Percentiles rank a stretch among this genome's conserved stretches.
phyloP scores from a whole-genome alignment of 2,888 invertebrate species.

The Drosophila limbata region DNA sequence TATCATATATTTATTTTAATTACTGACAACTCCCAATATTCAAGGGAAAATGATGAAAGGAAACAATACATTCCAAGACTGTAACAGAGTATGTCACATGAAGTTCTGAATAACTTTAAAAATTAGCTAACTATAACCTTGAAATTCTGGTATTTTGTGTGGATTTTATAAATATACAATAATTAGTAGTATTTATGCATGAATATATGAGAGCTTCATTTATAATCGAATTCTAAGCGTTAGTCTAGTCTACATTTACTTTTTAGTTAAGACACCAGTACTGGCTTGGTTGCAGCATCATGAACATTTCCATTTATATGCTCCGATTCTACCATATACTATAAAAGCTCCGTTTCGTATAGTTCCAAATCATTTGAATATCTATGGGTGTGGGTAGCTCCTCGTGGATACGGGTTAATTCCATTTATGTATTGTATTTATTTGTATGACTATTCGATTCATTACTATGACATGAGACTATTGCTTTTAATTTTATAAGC shows the following conservation, averaged over 20 bases:
- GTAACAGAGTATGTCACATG: background rate
- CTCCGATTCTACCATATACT: background rate
- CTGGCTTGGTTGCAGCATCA: background rate
- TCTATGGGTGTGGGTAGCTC: constrained; percentile 7
- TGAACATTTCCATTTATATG: background rate
- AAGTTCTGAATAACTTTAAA: constrained; percentile 1
- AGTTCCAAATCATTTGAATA: constrained; percentile 7
- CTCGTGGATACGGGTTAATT: background rate
- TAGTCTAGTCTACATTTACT: constrained; percentile 19
- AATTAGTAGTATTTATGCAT: constrained; percentile 17
- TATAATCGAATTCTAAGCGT: constrained; percentile 4
- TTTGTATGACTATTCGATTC: constrained; percentile 32
- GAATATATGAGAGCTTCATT: constrained; percentile 2
- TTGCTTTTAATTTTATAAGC: constrained; percentile 41
- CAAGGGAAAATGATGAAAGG: background rate
- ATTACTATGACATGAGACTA: constrained; percentile 38
- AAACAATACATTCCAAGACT: background rate
- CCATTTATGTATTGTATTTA: constrained; percentile 19
- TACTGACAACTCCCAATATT: background rate
- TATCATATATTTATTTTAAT: constrained; percentile 1
- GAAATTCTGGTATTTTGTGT: background rate
- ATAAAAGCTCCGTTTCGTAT: constrained; percentile 13
- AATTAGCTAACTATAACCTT: constrained; percentile 30
- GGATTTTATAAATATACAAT: constrained; percentile 10
- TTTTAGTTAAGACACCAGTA: constrained; percentile 24